These are phyloP conservation scores for Sapayoa aenigma DNA, from an alignment of 2,113 vertebrate genomes.

Conservation along the genomic window DNA sequence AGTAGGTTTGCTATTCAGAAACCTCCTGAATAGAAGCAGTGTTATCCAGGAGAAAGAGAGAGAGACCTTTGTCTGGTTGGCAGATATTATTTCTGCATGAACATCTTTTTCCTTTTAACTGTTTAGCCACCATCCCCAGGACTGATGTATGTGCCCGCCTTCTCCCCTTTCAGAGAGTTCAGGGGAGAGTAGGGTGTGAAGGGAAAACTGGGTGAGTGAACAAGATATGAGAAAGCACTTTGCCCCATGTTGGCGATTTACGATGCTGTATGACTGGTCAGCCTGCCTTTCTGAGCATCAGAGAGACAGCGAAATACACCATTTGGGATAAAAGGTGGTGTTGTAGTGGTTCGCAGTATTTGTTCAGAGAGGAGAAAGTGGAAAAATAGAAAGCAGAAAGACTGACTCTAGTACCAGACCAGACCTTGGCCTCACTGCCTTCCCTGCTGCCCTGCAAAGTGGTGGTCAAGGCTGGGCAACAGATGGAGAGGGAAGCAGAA, in stretches of 20 bases:
- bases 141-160: background rate
- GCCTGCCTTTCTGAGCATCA: background rate
- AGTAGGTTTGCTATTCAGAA: background rate
- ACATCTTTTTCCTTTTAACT: slow-evolving; percentile 31
- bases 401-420: background rate
- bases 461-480: background rate
- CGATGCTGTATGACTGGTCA: background rate
- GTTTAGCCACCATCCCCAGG: background rate
- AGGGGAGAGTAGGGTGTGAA: background rate
- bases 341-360: background rate
- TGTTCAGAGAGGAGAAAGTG: background rate
- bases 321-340: background rate
- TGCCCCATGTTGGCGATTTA: background rate
- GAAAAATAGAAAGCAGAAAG: background rate
- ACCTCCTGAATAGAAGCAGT: background rate
- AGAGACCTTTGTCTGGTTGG: slow-evolving; percentile 38
- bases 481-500: slow-evolving; percentile 11
- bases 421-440: background rate
- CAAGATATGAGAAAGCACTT: background rate
- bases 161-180: background rate
- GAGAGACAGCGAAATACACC: background rate
- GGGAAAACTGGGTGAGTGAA: background rate
- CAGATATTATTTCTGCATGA: background rate
- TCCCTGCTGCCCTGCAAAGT: background rate
- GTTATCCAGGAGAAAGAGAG: background rate